phyloP scores from a whole-genome alignment of 2,113 vertebrate genomes.

The Bombycilla garrulus region DNA sequence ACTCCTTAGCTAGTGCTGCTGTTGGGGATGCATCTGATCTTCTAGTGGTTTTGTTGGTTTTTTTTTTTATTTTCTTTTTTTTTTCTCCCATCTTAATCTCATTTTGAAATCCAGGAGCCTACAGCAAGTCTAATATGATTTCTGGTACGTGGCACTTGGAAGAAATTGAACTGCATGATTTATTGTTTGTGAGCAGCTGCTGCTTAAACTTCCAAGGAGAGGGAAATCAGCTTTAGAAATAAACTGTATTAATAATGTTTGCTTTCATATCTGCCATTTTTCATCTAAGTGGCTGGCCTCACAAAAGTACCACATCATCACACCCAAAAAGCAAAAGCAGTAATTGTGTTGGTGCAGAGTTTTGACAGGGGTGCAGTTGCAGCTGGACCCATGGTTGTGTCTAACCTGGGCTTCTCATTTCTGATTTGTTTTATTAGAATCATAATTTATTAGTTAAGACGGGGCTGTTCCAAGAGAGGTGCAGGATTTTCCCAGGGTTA shows the following conservation, averaged over 20 bases:
- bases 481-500: not conserved
- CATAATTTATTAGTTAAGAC: not conserved
- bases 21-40: not conserved
- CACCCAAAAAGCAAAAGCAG: not conserved
- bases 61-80: not conserved
- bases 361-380: not conserved
- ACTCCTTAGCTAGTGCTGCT: not conserved
- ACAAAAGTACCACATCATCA: not conserved
- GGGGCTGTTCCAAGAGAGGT: not conserved
- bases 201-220: not conserved
- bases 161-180: not conserved
- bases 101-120: constrained; percentile 7
- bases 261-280: not conserved
- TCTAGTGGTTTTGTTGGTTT: not conserved
- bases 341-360: not conserved
- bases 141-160: not conserved
- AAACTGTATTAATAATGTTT: not conserved
- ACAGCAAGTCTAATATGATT: not conserved
- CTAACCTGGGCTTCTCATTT: not conserved
- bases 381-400: not conserved
- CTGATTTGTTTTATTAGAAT: not conserved
- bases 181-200: not conserved
- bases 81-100: not conserved
- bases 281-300: not conserved
- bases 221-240: not conserved